Percentiles rank a stretch among this genome's conserved stretches.
These are phyloP conservation scores for Phaetusa simplex DNA, from an alignment of 2,113 vertebrate species.

Conservation along the genomic window DNA sequence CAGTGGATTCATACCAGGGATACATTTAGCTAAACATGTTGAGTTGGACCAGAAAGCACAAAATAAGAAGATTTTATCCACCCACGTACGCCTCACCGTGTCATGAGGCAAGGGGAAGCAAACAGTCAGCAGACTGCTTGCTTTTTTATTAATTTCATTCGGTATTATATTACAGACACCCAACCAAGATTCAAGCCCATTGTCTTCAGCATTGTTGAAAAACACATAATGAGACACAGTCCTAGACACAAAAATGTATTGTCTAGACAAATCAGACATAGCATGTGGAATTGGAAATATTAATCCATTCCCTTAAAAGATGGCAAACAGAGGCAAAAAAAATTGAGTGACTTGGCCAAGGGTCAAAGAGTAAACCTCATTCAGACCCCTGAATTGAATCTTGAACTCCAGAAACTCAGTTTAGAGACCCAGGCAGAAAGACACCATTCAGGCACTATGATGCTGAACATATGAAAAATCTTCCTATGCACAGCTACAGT, in stretches of 20 bases:
- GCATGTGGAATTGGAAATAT: slow-evolving; percentile 46
- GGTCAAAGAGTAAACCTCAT: not conserved
- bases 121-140: slow-evolving; percentile 39
- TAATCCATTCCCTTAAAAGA: slow-evolving; percentile 29
- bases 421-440: not conserved
- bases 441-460: not conserved
- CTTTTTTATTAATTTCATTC: slow-evolving; percentile 39
- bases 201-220: slow-evolving; percentile 41
- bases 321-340: slow-evolving; percentile 42
- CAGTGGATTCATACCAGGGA: not conserved
- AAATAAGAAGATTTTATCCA: slow-evolving; percentile 39
- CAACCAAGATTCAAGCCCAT: slow-evolving; percentile 51
- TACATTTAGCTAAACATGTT: not conserved
- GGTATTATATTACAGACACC: slow-evolving; percentile 46
- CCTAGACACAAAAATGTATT: slow-evolving; percentile 64
- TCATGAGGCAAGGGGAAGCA: slow-evolving; percentile 40
- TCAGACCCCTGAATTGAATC: not conserved
- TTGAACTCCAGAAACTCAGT: not conserved
- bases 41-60: slow-evolving; percentile 32
- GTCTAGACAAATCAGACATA: slow-evolving; percentile 66
- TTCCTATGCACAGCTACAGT: not conserved
- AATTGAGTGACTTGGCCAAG: slow-evolving; percentile 12
- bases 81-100: slow-evolving; percentile 9
- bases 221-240: slow-evolving; percentile 50
- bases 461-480: not conserved